A percentile compares a stretch with the other conserved stretches of the same genome.
Evolutionary conservation across 2,888 invertebrate genomes (phyloP).

Genomic region (Agrotis ipsilon): DNA sequence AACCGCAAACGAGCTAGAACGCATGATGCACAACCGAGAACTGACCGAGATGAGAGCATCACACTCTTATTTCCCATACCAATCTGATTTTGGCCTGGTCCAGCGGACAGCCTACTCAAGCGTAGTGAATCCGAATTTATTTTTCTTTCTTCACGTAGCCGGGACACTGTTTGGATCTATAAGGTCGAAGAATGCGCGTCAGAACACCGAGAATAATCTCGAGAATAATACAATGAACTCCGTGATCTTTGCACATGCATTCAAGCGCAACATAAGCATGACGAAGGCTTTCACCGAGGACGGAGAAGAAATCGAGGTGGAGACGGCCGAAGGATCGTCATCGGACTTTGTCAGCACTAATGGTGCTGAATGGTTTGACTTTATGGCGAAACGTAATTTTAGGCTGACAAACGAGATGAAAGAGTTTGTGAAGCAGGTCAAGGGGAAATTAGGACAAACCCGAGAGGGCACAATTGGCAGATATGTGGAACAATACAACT

Average conservation of each 20-base stretch:
- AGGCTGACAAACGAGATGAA: background rate
- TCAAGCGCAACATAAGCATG: background rate
- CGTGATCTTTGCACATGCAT: background rate
- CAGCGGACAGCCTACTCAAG: too few species aligned
- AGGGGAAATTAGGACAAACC: too few species aligned
- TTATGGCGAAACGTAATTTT: background rate
- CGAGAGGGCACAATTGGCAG: too few species aligned
- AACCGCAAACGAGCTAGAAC: too few species aligned
- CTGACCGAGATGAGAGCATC: too few species aligned
- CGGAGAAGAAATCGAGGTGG: background rate
- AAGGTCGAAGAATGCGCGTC: background rate
- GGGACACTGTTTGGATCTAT: background rate
- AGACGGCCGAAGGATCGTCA: background rate
- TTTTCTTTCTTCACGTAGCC: background rate
- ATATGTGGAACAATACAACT: too few species aligned
- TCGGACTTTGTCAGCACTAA: background rate
- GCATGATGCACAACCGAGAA: too few species aligned
- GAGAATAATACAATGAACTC: background rate
- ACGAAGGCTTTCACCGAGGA: background rate
- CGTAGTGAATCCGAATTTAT: background rate
- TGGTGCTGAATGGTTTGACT: background rate
- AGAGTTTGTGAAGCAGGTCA: background rate
- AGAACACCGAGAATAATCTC: background rate
- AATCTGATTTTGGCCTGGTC: background rate
- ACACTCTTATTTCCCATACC: background rate